Percentiles rank a stretch among this genome's conserved stretches.
Conservation (phyloP, 2,888 invertebrate genomes). For the Cosmia pyralina region DNA sequence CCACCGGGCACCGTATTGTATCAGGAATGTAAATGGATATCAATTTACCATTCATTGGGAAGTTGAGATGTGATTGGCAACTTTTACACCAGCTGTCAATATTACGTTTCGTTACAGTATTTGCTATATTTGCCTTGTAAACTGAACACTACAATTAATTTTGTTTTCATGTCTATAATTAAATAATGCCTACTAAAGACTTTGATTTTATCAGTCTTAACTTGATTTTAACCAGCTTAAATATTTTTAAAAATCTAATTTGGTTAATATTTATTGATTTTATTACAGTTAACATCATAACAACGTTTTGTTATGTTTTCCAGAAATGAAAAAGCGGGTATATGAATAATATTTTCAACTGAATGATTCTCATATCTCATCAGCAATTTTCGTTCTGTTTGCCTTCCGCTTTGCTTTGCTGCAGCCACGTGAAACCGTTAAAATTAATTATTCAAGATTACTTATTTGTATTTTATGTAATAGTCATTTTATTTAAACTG, state of each 20-base stretch:
- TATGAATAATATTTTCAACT: constrained; percentile 26
- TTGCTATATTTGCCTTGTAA: neutral
- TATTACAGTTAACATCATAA: too few species aligned
- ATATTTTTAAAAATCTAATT: neutral
- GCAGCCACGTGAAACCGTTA: constrained; percentile 61
- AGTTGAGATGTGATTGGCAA: constrained; percentile 24
- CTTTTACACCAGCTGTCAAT: constrained; percentile 4
- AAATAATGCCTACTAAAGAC: too few species aligned
- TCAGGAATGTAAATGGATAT: neutral
- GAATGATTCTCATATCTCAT: neutral
- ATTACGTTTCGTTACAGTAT: constrained; percentile 37
- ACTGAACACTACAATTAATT: neutral
- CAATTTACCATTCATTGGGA: neutral
- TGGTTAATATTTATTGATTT: neutral
- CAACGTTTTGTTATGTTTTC: constrained; percentile 36
- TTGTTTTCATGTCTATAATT: neutral
- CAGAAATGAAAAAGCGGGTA: constrained; percentile 60
- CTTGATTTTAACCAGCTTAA: neutral
- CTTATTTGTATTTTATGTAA: neutral
- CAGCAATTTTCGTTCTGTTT: constrained; percentile 48
- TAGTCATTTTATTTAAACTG: neutral
- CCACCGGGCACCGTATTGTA: neutral
- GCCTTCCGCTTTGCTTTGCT: constrained; percentile 50
- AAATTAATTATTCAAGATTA: neutral
- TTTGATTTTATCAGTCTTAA: neutral